These are phyloP conservation scores for Falcaria lacertinaria DNA, from an alignment of 2,888 invertebrate species.

Conservation along the genomic window DNA sequence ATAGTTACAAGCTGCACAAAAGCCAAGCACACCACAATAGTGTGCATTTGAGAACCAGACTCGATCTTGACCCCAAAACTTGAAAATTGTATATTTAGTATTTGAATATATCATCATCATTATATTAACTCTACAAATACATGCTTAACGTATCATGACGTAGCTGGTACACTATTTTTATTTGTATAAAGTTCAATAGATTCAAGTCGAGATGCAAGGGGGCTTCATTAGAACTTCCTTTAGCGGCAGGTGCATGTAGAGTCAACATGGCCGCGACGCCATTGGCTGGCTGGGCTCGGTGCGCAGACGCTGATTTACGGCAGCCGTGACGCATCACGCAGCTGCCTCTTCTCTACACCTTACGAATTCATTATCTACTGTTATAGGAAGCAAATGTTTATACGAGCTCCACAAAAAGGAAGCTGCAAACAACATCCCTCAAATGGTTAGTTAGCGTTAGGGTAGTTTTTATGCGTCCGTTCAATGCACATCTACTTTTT, in stretches of 20 bases:
- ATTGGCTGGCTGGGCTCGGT: conserved; percentile 49
- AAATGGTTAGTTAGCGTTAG: conserved; percentile 1
- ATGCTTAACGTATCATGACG: no score
- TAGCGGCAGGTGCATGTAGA: conserved; percentile 59
- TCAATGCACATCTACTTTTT: no score
- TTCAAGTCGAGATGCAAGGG: conserved; percentile 23
- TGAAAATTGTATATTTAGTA: no score
- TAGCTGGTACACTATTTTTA: neutral
- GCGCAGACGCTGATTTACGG: conserved; percentile 59
- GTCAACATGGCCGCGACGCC: conserved; percentile 31
- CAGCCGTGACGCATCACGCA: conserved; percentile 35
- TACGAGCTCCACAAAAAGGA: conserved; percentile 45
- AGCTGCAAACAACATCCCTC: conserved; percentile 37
- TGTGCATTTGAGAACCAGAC: no score
- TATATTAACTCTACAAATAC: no score
- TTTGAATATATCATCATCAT: no score
- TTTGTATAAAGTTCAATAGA: neutral
- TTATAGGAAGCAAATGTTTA: conserved; percentile 56
- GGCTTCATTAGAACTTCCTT: conserved; percentile 61
- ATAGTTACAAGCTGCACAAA: no score
- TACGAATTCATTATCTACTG: conserved; percentile 31
- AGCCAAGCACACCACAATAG: no score
- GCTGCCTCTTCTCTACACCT: conserved; percentile 47
- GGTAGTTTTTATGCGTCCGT: no score
- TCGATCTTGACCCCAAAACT: no score